A percentile compares a stretch with the other conserved stretches of the same genome.
Evolutionary conservation across 2,113 vertebrate species (phyloP).

Genomic region (Pionites leucogaster): DNA sequence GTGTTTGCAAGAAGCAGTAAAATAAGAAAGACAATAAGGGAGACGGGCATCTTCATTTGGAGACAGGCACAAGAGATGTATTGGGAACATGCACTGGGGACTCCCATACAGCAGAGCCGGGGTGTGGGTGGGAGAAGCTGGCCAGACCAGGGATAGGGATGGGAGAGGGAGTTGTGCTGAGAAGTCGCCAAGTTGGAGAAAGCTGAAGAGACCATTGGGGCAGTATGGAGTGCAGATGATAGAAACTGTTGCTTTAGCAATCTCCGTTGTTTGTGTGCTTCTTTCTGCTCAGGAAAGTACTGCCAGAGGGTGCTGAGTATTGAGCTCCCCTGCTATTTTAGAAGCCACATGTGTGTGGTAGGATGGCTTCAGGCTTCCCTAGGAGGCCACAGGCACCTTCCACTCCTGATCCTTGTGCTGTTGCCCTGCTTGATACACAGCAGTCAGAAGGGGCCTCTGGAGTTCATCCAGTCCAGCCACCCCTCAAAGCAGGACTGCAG

Average conservation of each 20-base stretch:
- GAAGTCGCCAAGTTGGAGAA: not conserved
- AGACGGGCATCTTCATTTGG: rapidly evolving
- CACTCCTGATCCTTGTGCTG: not conserved
- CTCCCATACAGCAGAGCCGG: not conserved
- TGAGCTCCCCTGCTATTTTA: not conserved
- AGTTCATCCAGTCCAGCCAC: not conserved
- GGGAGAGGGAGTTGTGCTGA: not conserved
- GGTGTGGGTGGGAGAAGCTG: not conserved
- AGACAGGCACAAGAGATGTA: not conserved
- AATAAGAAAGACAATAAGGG: not conserved
- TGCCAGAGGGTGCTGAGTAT: not conserved
- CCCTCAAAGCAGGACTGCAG: not conserved
- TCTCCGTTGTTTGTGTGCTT: not conserved
- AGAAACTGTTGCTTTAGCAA: not conserved
- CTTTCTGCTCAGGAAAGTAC: not conserved
- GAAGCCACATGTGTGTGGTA: not conserved
- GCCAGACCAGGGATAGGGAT: not conserved
- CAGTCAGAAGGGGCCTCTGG: not conserved
- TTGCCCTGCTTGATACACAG: not conserved
- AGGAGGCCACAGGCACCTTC: not conserved
- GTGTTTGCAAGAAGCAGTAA: not conserved
- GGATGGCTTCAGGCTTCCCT: not conserved
- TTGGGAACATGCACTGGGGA: not conserved
- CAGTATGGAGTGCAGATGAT: not conserved
- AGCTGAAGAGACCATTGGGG: not conserved